These are phyloP conservation scores for Pyrochroa serraticornis DNA, from an alignment of 2,888 invertebrate species.

Conservation along the genomic window DNA sequence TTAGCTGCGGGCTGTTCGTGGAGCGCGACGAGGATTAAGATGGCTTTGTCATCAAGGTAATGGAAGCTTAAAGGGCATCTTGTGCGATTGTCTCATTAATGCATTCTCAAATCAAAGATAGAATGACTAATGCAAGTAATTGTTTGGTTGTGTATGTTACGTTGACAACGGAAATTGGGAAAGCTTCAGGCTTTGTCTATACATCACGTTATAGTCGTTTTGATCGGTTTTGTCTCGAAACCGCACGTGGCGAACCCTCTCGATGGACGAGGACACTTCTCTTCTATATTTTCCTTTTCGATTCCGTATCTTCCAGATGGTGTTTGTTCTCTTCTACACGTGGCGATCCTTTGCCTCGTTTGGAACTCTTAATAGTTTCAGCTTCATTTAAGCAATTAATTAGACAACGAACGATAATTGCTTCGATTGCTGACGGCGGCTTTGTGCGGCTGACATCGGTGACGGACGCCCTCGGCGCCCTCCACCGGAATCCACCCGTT, in stretches of 20 bases:
- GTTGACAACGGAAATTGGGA: slow-evolving; percentile 10
- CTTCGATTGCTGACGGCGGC: slow-evolving; percentile 47
- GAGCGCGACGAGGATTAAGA: slow-evolving; percentile 53
- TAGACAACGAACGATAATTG: slow-evolving; percentile 49
- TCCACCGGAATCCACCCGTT: slow-evolving; percentile 39
- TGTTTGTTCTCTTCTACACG: slow-evolving; percentile 14
- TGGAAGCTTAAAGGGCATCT: slow-evolving; percentile 53
- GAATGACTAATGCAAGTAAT: slow-evolving; percentile 55
- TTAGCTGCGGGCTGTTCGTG: slow-evolving; percentile 47
- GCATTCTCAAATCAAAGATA: slow-evolving; percentile 57
- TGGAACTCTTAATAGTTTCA: slow-evolving; percentile 46
- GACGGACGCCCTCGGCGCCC: slow-evolving; percentile 34
- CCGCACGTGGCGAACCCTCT: slow-evolving; percentile 19
- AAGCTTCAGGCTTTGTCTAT: slow-evolving; percentile 19
- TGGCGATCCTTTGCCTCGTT: slow-evolving; percentile 11
- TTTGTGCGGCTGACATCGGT: slow-evolving; percentile 48
- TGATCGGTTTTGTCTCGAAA: slow-evolving; percentile 17
- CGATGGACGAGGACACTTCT: slow-evolving; percentile 3
- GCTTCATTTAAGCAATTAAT: slow-evolving; percentile 56
- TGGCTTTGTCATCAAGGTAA: slow-evolving; percentile 58
- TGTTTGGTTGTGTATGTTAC: slow-evolving; percentile 39
- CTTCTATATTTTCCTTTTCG: neutral
- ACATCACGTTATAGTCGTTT: neutral
- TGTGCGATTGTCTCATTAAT: slow-evolving; percentile 56
- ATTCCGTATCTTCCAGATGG: slow-evolving; percentile 13